A percentile compares a stretch with the other conserved stretches of the same genome.
Conservation (phyloP, 2,888 invertebrate genomes). For the Minunthozetes semirufus region DNA sequence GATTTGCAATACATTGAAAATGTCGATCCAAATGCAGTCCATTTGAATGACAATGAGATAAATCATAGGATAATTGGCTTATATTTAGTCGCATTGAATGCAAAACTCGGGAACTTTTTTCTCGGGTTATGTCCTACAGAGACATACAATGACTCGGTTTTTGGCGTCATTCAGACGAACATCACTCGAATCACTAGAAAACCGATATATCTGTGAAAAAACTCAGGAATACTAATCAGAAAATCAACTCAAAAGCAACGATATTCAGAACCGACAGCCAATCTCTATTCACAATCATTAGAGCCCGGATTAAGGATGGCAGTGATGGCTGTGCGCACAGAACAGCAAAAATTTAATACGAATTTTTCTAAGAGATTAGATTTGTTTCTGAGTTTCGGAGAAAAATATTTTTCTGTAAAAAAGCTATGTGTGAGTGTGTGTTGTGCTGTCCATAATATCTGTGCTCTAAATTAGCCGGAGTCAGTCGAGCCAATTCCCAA, state of each 20-base stretch:
- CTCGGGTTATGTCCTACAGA: not conserved
- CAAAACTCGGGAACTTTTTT: not conserved
- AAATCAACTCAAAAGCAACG: not conserved
- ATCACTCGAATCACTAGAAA: not conserved
- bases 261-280: too few relatives aligned
- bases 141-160: not conserved
- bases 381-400: too few relatives aligned
- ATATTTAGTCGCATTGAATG: not conserved
- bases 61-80: constrained; percentile 2
- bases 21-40: not conserved
- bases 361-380: too few relatives aligned
- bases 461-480: too few relatives aligned
- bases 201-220: not conserved
- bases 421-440: too few relatives aligned
- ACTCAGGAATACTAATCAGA: not conserved
- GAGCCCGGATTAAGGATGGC: too few relatives aligned
- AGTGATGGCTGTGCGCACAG: too few relatives aligned
- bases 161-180: not conserved
- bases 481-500: too few relatives aligned
- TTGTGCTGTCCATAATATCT: too few relatives aligned
- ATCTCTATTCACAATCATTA: too few relatives aligned
- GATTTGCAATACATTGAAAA: not conserved
- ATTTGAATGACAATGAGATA: constrained; percentile 12
- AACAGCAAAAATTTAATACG: too few relatives aligned
- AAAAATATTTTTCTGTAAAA: too few relatives aligned